Percentiles rank a stretch among this genome's conserved stretches.
These are phyloP conservation scores for Tangara arthus DNA, from an alignment of 2,797 vertebrate species.

Conservation along the genomic window DNA sequence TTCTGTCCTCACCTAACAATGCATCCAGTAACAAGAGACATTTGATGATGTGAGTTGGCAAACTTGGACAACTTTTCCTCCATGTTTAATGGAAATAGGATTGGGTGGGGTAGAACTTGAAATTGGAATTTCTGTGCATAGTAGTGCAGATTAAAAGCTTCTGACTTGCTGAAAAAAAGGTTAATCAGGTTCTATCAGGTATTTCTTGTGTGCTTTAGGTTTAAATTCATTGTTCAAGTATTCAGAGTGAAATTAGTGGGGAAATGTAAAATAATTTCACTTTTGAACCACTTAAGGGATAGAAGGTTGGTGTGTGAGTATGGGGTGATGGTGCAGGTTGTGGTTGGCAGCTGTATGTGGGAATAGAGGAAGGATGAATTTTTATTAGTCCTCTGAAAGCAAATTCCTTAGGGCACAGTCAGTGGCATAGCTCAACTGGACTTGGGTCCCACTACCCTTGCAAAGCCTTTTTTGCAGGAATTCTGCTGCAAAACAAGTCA, in stretches of 20 bases:
- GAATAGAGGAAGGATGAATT: not conserved
- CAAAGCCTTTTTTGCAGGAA: not conserved
- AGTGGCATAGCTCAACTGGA: not conserved
- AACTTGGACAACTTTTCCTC: not conserved
- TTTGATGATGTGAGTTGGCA: not conserved
- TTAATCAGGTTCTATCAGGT: not conserved
- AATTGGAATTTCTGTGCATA: not conserved
- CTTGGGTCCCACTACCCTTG: not conserved
- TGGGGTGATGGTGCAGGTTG: not conserved
- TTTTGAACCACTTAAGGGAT: not conserved
- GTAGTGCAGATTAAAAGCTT: not conserved
- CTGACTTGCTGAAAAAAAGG: not conserved
- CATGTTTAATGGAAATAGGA: not conserved
- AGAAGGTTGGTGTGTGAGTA: not conserved
- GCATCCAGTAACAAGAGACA: not conserved
- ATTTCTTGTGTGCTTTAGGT: not conserved
- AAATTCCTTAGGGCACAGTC: not conserved
- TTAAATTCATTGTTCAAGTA: not conserved
- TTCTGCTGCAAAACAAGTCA: not conserved
- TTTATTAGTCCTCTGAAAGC: not conserved
- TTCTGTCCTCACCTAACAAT: not conserved
- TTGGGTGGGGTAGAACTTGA: not conserved
- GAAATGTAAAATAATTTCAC: not conserved
- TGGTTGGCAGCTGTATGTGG: not conserved
- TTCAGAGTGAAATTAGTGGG: not conserved